Conservation (phyloP, 2,888 invertebrate genomes). For the Melinaea menophilus region DNA sequence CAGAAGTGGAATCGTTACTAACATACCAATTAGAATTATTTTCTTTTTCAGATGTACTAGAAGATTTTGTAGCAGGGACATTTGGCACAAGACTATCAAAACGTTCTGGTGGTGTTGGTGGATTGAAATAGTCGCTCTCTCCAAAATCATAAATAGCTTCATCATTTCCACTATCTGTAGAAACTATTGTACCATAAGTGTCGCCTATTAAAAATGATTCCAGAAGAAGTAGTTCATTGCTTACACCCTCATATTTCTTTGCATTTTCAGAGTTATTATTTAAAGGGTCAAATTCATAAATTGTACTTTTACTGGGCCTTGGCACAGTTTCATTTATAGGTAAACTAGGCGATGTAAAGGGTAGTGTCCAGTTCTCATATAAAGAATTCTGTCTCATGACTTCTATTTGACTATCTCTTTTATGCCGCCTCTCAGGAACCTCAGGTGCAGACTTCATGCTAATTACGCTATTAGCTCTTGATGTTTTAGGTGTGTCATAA, state of each 20-base stretch:
- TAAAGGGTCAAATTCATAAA: constrained; percentile 85
- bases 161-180: constrained; percentile 57
- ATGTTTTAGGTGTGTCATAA: constrained; percentile 63
- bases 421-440: constrained; percentile 54
- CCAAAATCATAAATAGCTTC: constrained; percentile 53
- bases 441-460: constrained; percentile 54
- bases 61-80: constrained; percentile 48
- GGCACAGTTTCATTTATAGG: constrained; percentile 30
- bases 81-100: constrained; percentile 79
- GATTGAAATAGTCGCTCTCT: constrained; percentile 70
- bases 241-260: constrained; percentile 66
- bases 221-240: constrained; percentile 80
- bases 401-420: constrained; percentile 46
- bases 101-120: constrained; percentile 81
- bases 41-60: constrained; percentile 45
- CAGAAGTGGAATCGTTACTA: constrained; percentile 38
- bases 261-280: constrained; percentile 43
- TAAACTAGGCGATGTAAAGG: constrained; percentile 38
- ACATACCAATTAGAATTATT: constrained; percentile 69
- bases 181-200: constrained; percentile 80
- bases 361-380: constrained; percentile 66
- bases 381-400: constrained; percentile 60
- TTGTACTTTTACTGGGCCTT: constrained; percentile 77
- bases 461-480: constrained; percentile 55
- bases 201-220: constrained; percentile 84